phyloP scores from a whole-genome alignment of 2,113 vertebrate genomes.

The Hucho hucho region DNA sequence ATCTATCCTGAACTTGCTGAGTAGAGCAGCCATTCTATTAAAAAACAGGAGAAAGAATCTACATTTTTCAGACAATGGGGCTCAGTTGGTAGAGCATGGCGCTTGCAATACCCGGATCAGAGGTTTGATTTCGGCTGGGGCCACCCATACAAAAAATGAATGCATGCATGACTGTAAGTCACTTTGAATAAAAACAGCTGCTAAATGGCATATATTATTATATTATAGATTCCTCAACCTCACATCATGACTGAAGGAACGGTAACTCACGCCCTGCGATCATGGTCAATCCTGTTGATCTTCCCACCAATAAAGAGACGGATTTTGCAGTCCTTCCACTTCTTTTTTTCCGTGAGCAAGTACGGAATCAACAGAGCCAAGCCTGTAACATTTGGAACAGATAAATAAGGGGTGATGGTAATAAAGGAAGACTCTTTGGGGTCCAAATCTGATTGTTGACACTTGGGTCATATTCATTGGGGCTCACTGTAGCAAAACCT shows the following conservation, averaged over 20 bases:
- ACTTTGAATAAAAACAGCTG: not conserved
- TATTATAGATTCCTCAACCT: no score
- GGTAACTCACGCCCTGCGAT: conserved; percentile 90
- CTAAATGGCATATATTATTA: not conserved
- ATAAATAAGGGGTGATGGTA: no score
- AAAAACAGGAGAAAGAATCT: conserved; percentile 14
- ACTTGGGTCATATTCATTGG: not conserved
- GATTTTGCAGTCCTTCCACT: conserved; percentile 77
- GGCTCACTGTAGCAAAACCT: not conserved
- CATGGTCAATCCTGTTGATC: conserved; percentile 98
- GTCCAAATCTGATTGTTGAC: not conserved
- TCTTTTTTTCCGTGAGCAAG: conserved; percentile 87
- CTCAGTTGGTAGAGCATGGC: not conserved
- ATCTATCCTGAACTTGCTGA: conserved; percentile 97
- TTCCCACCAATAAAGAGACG: conserved; percentile 78
- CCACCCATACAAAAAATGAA: not conserved
- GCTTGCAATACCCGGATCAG: not conserved
- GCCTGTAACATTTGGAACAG: conserved; percentile 62
- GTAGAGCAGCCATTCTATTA: conserved; percentile 91
- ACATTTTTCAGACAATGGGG: not conserved
- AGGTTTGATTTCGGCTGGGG: not conserved
- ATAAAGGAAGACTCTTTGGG: no score
- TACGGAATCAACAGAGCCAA: conserved; percentile 95
- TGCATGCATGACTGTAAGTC: not conserved
- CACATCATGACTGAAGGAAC: no score